Evolutionary conservation across 2,797 vertebrate species (phyloP).

Genomic region (Zonotrichia albicollis): DNA sequence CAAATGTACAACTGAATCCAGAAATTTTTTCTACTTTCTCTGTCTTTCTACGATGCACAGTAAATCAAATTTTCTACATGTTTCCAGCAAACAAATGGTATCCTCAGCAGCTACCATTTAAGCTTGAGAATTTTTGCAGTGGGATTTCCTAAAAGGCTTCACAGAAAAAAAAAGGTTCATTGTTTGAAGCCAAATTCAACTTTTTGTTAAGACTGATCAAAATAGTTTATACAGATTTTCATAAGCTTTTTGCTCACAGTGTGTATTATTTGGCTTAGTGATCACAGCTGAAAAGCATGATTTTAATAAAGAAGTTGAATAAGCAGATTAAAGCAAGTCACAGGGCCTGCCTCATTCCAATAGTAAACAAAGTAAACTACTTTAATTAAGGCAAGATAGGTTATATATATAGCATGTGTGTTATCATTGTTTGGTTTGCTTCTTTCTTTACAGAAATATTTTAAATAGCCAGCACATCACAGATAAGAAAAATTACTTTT

Average conservation of each 20-base stretch:
- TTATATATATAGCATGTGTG: not conserved
- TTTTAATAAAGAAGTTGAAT: constrained; percentile 55
- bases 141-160: constrained; percentile 46
- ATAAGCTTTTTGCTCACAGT: constrained; percentile 51
- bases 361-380: constrained; percentile 6
- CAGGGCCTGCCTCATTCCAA: constrained; percentile 13
- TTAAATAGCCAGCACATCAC: not conserved
- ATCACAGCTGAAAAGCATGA: constrained; percentile 49
- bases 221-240: constrained; percentile 61
- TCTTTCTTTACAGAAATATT: not conserved
- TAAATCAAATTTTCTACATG: not conserved
- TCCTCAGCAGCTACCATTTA: not conserved
- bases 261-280: constrained; percentile 54
- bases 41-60: not conserved
- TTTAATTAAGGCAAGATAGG: not conserved
- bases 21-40: not conserved
- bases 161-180: not conserved
- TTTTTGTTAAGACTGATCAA: constrained; percentile 51
- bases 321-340: constrained; percentile 58
- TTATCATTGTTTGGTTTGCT: not conserved
- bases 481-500: not conserved
- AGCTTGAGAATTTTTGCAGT: constrained; percentile 3
- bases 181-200: constrained; percentile 28
- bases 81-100: not conserved
- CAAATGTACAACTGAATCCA: not conserved